Base-by-base conservation (phyloP, 2,888 invertebrate genomes). In the Drosophila lutescens region DNA sequence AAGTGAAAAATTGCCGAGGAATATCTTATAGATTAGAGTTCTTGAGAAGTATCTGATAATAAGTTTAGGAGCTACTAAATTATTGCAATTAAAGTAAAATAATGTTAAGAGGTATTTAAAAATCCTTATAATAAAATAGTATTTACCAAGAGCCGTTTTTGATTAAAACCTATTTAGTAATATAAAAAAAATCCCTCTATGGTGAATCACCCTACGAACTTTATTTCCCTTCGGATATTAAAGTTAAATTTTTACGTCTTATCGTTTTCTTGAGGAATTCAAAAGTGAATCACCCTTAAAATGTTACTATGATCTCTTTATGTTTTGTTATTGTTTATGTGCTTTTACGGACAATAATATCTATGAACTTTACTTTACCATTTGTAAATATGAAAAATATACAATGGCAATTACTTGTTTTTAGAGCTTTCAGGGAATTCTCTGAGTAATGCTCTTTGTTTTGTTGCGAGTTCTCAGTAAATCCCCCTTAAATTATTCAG, bases 21-120 rank as follows among this genome's bases (percentile, higher is more conserved):
- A 1, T 12, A 10, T 47, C 6, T n/a, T 32, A n/a, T 32, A 30
- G 15, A 47, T 30, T 15, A 12, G 15, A 47, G 30, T 15, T 47
- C 10, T 47, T 47, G 10, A 30, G 15, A 47, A 47, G 30, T 30
- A 47, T 47, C 47, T 47, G 30, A 10, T 47, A 15, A 30, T 30
- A 15, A 12, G 10, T 47, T 46, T 26, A 46, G n/a, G 30, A 34
- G 12, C 34, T 49, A 8, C 34, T 32, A 47, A 17, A 15, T 32
- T 30, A 15, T 32, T 2, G 15, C 30, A 15, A 15, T 32, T 17
- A 17, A 32, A 17, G 10, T 30, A 2, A 10, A 30, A 15, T 9
- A 9, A 4, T 9, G 2, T 8, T 26, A 20, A 2, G 1, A 7
- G 3, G 13, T 20, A 7, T 7, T 23, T 23, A 23, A 4, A 23